Evolutionary conservation across 2,888 invertebrate genomes (phyloP).

Genomic region (Tholera decimalis): DNA sequence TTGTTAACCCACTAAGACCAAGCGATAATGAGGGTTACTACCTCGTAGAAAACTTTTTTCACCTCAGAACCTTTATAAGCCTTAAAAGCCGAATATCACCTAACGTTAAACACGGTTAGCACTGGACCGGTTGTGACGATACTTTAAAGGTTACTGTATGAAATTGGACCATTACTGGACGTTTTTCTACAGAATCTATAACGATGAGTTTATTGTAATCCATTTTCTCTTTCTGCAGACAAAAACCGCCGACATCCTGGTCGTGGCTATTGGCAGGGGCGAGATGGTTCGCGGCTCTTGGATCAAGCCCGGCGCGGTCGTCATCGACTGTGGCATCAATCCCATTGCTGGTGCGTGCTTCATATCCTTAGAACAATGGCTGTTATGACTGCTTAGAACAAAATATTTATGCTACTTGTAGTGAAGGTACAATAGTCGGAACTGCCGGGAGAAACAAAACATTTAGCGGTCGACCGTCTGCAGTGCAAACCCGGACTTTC

Average conservation of each 20-base stretch:
- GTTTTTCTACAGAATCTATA: not conserved
- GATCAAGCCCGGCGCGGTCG: constrained; percentile 99
- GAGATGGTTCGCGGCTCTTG: constrained; percentile 98
- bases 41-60: no score
- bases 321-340: constrained; percentile 99
- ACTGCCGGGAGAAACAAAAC: constrained; percentile 56
- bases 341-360: constrained; percentile 94
- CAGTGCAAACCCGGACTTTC: constrained; percentile 38
- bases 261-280: constrained; percentile 98
- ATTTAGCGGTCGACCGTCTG: constrained; percentile 16
- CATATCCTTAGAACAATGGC: constrained; percentile 51
- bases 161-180: not conserved
- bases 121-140: not conserved
- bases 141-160: not conserved
- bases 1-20: no score
- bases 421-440: constrained; percentile 70
- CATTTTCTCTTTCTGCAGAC: constrained; percentile 82
- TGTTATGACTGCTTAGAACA: constrained; percentile 32
- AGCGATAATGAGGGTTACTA: no score
- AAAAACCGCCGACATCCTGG: constrained; percentile 97
- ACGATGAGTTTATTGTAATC: not conserved
- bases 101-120: not conserved
- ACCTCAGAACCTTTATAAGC: no score
- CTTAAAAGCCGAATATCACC: no score
- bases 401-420: constrained; percentile 56